Base-by-base conservation (phyloP, 2,797 vertebrate species). In the Diplodus puntazzo region DNA sequence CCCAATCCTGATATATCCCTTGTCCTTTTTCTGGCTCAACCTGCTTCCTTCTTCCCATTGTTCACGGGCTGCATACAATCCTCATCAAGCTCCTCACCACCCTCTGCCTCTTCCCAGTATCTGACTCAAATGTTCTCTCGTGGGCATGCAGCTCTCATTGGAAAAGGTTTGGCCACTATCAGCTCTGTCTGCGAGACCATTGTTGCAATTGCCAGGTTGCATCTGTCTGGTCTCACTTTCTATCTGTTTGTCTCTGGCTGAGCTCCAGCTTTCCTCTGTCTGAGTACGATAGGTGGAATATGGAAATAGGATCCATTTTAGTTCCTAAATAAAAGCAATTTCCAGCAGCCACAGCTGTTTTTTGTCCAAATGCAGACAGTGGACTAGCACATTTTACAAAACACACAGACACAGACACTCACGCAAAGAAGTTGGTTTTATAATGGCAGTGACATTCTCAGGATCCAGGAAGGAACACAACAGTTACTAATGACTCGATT, bases 31-130 rank as follows among this genome's bases (percentile, higher is more conserved):
- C 71, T 80, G 65, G 68, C 61, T 74, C 59, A 76, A 68, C 60
- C 67, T 21, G 10, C 74, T 78, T 82, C 60, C 13, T 77, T 70
- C 46, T 60, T 55, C 23, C 61, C 18, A 78, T 90, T 85, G 70
- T 81, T 77, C 55, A 50, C 46, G 49, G 43, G 27, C 70, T 69
- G 21, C 45, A 63, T 55, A 65, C 64, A 46, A 30, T 77, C 67
- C 34, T 75, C 79, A 39, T 70, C 69, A 70, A 69, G 72, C 53
- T 69, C 64, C 70, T 59, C 43, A 17, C 54, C 54, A 45, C 66
- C 27, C 48, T 20, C 66, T 7, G 17, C 57, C 69, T 66, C 70
- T 57, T 30, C 34, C 64, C 7, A 5, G 27, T 17, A 70, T 79
- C 72, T 45, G 55, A 27, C 70, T 77, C 68, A 9, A n/a, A 68